A percentile compares a stretch with the other conserved stretches of the same genome.
Conservation (phyloP, 2,888 invertebrate species). For the Hyles lineata region DNA sequence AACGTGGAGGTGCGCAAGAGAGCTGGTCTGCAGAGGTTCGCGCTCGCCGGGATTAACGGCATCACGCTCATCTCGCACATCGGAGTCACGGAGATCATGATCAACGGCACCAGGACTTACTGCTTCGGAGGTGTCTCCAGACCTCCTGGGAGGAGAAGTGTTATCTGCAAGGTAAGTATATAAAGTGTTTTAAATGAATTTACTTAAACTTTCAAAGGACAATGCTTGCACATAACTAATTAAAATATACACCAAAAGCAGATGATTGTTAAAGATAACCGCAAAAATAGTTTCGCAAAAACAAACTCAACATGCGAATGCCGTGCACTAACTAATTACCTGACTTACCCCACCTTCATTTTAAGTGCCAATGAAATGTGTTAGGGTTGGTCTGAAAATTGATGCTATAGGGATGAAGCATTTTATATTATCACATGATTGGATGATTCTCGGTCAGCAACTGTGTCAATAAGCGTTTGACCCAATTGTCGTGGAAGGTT, state of each 20-base stretch:
- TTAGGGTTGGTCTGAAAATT: too few species aligned
- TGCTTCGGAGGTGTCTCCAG: constrained; percentile 78
- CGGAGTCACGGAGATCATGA: constrained; percentile 81
- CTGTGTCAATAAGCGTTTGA: background rate
- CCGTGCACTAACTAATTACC: too few species aligned
- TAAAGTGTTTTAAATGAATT: background rate
- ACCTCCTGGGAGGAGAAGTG: constrained; percentile 74
- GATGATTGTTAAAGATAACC: too few species aligned
- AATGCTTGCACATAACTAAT: too few species aligned
- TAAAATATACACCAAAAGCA: background rate
- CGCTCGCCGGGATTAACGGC: constrained; percentile 79
- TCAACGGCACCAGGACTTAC: constrained; percentile 75
- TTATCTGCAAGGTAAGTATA: constrained; percentile 72
- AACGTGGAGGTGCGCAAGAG: constrained; percentile 80
- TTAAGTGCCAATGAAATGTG: too few species aligned
- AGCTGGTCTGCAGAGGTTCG: constrained; percentile 77
- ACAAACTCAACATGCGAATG: too few species aligned
- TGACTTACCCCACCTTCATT: too few species aligned
- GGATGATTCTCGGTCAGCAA: too few species aligned
- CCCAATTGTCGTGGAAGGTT: constrained; percentile 7
- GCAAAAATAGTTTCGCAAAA: too few species aligned
- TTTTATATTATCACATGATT: too few species aligned
- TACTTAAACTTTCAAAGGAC: too few species aligned
- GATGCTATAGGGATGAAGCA: too few species aligned
- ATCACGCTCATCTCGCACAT: constrained; percentile 78